phyloP scores from a whole-genome alignment of 2,113 vertebrate genomes.

The Aplodontia rufa region DNA sequence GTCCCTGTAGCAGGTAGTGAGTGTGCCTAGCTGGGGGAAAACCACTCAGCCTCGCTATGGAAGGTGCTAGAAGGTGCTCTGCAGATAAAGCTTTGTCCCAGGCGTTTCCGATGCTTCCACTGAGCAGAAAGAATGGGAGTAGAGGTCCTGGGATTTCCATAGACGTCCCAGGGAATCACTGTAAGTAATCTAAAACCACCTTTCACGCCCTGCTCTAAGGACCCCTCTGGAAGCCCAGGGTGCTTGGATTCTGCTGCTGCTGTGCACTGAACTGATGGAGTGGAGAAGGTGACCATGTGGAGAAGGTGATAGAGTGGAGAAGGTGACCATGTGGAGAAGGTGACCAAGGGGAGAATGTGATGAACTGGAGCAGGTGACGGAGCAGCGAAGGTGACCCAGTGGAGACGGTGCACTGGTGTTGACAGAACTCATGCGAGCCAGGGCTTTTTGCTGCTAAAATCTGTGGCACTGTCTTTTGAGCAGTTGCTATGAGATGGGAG shows the following conservation, averaged over 20 bases:
- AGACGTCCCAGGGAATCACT: neutral
- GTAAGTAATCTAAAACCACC: neutral
- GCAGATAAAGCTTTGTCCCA: no score
- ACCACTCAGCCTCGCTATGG: fast-evolving
- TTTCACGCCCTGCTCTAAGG: neutral
- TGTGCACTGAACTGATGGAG: neutral
- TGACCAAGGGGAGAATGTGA: no score
- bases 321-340: no score
- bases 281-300: no score
- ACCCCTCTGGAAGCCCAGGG: neutral
- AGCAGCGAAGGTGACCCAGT: no score
- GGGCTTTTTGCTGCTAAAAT: neutral
- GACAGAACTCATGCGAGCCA: neutral
- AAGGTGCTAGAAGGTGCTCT: no score
- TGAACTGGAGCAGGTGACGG: no score
- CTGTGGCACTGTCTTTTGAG: no score
- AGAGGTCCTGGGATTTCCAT: neutral
- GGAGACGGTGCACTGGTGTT: neutral
- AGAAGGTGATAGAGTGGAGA: no score
- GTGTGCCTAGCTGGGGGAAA: neutral
- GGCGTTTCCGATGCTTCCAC: no score
- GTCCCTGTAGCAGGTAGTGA: neutral
- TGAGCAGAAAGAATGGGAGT: neutral
- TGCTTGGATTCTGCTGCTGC: neutral
- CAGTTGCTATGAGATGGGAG: neutral